Evolutionary conservation across 2,113 vertebrate genomes (phyloP).

Genomic region (Antennarius striatus): DNA sequence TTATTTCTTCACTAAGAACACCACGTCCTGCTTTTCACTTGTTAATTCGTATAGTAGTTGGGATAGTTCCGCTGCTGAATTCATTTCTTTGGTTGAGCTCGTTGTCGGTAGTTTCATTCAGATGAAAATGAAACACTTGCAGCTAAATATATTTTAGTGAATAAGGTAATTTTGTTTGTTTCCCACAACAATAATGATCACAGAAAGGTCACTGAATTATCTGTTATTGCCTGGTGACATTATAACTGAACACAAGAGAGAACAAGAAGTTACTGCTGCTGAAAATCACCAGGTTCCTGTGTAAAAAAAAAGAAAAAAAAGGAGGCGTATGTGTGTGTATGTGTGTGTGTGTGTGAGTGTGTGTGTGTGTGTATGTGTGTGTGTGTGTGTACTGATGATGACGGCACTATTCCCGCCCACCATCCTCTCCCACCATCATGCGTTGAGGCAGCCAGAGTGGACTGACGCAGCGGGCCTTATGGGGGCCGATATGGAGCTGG

Average conservation of each 20-base stretch:
- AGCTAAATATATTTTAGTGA: not conserved
- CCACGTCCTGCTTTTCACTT: no score
- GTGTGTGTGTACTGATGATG: slow-evolving; percentile 57
- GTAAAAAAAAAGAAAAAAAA: slow-evolving; percentile 14
- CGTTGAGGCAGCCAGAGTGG: slow-evolving; percentile 51
- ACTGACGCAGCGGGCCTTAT: slow-evolving; percentile 77
- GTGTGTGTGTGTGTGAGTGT: slow-evolving; percentile 43
- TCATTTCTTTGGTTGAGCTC: no score
- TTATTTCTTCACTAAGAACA: no score
- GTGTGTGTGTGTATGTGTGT: slow-evolving; percentile 32
- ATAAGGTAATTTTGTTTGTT: slow-evolving; percentile 5
- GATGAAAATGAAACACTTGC: no score
- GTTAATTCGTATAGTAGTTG: no score
- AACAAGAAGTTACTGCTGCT: slow-evolving; percentile 16
- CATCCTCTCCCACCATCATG: slow-evolving; percentile 67
- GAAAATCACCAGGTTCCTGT: slow-evolving; percentile 32
- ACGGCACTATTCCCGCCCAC: slow-evolving; percentile 74
- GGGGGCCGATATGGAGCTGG: slow-evolving; percentile 69
- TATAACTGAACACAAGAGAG: slow-evolving; percentile 25
- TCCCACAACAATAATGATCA: no score
- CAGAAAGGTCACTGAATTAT: not conserved
- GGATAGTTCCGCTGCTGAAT: no score
- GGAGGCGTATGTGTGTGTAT: slow-evolving; percentile 15
- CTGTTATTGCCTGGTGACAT: slow-evolving; percentile 25
- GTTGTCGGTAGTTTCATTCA: no score